phyloP scores from a whole-genome alignment of 1,140 invertebrate species.

The Drosophila nikananu region DNA sequence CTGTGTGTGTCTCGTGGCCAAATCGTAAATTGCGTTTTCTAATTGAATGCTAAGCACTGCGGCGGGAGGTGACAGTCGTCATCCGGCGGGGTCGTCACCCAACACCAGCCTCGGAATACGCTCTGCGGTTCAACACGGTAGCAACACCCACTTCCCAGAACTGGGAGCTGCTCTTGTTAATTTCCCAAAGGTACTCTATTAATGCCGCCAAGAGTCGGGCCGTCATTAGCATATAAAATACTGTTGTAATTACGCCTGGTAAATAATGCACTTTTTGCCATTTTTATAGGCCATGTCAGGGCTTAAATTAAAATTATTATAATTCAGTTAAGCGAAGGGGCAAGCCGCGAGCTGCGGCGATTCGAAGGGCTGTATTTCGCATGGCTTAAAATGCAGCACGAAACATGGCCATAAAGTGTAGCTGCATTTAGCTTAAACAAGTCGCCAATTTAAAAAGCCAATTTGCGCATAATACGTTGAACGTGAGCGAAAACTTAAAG shows the following conservation, averaged over 20 bases:
- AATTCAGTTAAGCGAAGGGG: constrained; percentile 60
- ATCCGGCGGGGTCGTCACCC: constrained; percentile 38
- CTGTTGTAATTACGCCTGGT: constrained; percentile 67
- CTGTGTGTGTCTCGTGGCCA: constrained; percentile 66
- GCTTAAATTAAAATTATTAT: constrained; percentile 70
- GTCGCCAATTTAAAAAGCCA: constrained; percentile 83
- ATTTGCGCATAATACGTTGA: constrained; percentile 80
- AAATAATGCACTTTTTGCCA: constrained; percentile 76
- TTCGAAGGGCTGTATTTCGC: constrained; percentile 60
- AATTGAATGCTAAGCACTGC: constrained; percentile 77
- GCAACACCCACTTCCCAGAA: constrained; percentile 20
- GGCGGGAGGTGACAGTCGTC: constrained; percentile 55
- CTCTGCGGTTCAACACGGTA: neutral
- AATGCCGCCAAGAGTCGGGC: constrained; percentile 41
- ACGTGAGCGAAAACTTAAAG: constrained; percentile 79
- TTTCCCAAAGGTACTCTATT: constrained; percentile 33
- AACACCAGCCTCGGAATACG: constrained; percentile 18
- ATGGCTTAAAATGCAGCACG: constrained; percentile 80
- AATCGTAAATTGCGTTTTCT: constrained; percentile 78
- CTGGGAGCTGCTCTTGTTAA: constrained; percentile 22
- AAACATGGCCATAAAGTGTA: constrained; percentile 79
- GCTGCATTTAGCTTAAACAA: constrained; percentile 79
- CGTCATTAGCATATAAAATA: constrained; percentile 67
- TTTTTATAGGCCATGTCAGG: constrained; percentile 45
- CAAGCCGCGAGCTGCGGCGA: constrained; percentile 7